Evolutionary conservation across 2,113 vertebrate genomes (phyloP), one percentile per base, ranked within the genome.

Genomic region (Gambusia holbrooki): DNA sequence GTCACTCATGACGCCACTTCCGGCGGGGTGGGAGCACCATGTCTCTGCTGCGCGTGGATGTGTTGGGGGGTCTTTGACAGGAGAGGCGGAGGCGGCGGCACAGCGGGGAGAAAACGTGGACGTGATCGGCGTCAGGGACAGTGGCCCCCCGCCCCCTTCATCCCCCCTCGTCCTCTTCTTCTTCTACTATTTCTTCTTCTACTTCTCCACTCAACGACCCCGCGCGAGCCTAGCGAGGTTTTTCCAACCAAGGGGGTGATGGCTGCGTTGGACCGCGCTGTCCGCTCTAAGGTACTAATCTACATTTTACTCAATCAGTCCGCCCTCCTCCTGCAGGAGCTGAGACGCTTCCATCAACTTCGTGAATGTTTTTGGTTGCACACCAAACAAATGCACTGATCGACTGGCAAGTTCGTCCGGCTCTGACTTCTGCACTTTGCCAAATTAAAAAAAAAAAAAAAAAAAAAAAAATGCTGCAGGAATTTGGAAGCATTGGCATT

Each of bases 41-140:
- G 73, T 74, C 71, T 72, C 76, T 62, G 87, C 85, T 87, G 72
- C 88, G 86, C 85, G 87, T 86, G 88, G 90, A 88, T 74, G 80
- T 82, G 84, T 78, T 85, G 87, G 82, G 79, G 88, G 83, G 89
- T 86, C 94, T 93, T 85, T 95, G 94, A 94, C 94, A 95, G 94
- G 92, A 69, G 83, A 86, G 82, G 84, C 79, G 80, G 79, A 35
- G n/a, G 65, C 79, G 82, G 81, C 35, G 40, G 65, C 72, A 82
- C 32, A 25, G 61, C 68, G 74, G 80, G 84, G 81, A 84, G 74
- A 80, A 81, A 89, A 89, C 88, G 80, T 84, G 92, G 91, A 93
- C 90, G 85, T 73, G 74, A 40, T 62, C 25, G 65, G 71, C 73
- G 75, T 77, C 69, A 76, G 79, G 82, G 76, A 72, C 84, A 76